phyloP scores from a whole-genome alignment of 2,888 invertebrate species.

The Lampropteryx suffumata region DNA sequence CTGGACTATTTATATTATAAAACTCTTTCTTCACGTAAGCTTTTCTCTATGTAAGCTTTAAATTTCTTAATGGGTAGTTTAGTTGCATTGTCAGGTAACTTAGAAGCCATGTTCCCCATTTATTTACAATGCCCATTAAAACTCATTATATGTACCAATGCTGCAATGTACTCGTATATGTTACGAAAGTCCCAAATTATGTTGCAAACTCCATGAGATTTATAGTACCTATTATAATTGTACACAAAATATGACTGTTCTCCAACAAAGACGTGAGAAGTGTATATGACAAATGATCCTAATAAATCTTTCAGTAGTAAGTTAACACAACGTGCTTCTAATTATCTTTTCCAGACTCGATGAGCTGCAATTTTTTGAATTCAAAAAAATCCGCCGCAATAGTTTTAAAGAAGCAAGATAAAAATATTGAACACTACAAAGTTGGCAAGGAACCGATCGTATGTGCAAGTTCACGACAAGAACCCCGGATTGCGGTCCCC shows the following conservation, averaged over 20 bases:
- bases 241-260: conserved; percentile 23
- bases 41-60: too few relatives aligned
- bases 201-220: conserved; percentile 23
- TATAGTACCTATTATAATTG: conserved; percentile 22
- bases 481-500: conserved; percentile 16
- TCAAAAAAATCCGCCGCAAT: not conserved
- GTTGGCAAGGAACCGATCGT: conserved; percentile 19
- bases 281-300: conserved; percentile 28
- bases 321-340: conserved; percentile 34
- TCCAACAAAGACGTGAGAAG: conserved; percentile 7
- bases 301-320: conserved; percentile 38
- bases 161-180: not conserved
- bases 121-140: too few relatives aligned
- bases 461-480: conserved; percentile 17
- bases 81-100: too few relatives aligned
- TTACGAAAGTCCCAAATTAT: conserved; percentile 1
- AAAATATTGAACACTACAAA: conserved; percentile 18
- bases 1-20: too few relatives aligned
- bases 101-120: too few relatives aligned
- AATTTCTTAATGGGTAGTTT: too few relatives aligned
- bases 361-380: conserved; percentile 5
- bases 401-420: conserved; percentile 6
- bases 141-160: too few relatives aligned
- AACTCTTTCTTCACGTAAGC: too few relatives aligned
- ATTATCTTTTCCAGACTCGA: conserved; percentile 26